phyloP scores from a whole-genome alignment of 1,140 invertebrate genomes.

The Wiebesia pumilae region DNA sequence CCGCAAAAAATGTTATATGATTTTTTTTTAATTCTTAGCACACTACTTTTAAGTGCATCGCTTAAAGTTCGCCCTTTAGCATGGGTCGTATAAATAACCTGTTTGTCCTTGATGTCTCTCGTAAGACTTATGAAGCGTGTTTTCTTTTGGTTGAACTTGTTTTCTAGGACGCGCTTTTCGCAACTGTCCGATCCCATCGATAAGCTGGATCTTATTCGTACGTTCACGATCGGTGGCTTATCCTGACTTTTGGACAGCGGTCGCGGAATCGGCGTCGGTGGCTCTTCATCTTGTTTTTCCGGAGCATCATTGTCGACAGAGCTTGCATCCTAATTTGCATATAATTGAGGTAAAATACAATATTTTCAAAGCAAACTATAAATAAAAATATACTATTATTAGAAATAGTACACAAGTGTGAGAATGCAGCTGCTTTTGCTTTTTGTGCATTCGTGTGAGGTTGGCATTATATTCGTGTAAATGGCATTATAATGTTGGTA shows the following conservation, averaged over 20 bases:
- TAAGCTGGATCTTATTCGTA: neutral
- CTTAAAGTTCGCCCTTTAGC: neutral
- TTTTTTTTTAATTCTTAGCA: neutral
- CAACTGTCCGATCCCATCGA: neutral
- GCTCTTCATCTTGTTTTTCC: neutral
- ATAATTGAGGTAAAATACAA: neutral
- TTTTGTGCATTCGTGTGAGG: too few relatives aligned
- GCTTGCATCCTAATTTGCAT: neutral
- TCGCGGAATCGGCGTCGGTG: neutral
- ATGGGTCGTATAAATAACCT: neutral
- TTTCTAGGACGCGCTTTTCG: slow-evolving; percentile 56
- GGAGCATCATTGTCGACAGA: neutral
- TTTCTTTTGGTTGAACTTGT: slow-evolving; percentile 60
- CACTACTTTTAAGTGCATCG: neutral
- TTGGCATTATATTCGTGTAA: too few relatives aligned
- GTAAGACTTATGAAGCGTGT: slow-evolving; percentile 57
- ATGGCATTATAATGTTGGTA: neutral
- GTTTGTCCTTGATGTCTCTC: slow-evolving; percentile 62
- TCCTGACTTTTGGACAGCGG: slow-evolving; percentile 20
- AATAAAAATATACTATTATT: neutral
- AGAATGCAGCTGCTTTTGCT: too few relatives aligned
- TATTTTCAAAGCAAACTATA: neutral
- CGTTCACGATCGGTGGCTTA: neutral
- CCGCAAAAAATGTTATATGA: neutral
- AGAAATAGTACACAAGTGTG: too few relatives aligned